A percentile compares a stretch with the other conserved stretches of the same genome.
Conservation (phyloP, 1,140 invertebrate species). For the Chironomus tepperi region DNA sequence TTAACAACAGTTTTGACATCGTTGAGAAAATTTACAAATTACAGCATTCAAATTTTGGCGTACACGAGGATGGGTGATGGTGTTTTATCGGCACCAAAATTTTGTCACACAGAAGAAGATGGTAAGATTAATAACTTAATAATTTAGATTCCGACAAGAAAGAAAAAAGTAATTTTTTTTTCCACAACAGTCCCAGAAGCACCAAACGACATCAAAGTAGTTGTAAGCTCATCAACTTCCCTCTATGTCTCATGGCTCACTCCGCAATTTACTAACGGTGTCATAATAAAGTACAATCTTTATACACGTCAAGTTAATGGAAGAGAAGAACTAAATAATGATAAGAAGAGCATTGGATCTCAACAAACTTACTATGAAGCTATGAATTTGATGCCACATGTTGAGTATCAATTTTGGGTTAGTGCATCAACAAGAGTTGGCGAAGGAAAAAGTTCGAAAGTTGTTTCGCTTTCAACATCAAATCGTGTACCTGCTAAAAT, state of each 20-base stretch:
- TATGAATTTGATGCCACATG: slow-evolving; percentile 60
- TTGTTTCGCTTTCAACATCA: slow-evolving; percentile 48
- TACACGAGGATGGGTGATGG: slow-evolving; percentile 77
- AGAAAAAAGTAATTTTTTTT: slow-evolving; percentile 10
- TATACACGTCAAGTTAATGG: slow-evolving; percentile 64
- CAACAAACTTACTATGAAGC: slow-evolving; percentile 56
- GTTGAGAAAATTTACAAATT: slow-evolving; percentile 72
- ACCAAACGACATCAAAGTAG: slow-evolving; percentile 72
- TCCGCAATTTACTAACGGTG: slow-evolving; percentile 65
- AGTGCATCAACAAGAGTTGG: slow-evolving; percentile 66
- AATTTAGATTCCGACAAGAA: slow-evolving; percentile 2
- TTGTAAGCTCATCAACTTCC: slow-evolving; percentile 62
- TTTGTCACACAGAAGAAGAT: slow-evolving; percentile 75
- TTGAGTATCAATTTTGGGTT: slow-evolving; percentile 75
- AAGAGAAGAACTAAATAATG: slow-evolving; percentile 57
- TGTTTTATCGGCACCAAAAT: slow-evolving; percentile 54
- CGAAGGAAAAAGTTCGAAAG: slow-evolving; percentile 62
- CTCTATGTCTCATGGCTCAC: slow-evolving; percentile 72
- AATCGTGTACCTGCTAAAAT: slow-evolving; percentile 56
- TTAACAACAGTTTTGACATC: slow-evolving; percentile 56
- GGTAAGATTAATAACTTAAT: slow-evolving; percentile 43
- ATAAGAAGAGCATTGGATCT: slow-evolving; percentile 52
- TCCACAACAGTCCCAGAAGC: slow-evolving; percentile 64
- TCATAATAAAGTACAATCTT: slow-evolving; percentile 69
- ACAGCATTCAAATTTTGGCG: slow-evolving; percentile 74